Evolutionary conservation across 1,140 invertebrate genomes (phyloP).

Genomic region (Ylistrum balloti): DNA sequence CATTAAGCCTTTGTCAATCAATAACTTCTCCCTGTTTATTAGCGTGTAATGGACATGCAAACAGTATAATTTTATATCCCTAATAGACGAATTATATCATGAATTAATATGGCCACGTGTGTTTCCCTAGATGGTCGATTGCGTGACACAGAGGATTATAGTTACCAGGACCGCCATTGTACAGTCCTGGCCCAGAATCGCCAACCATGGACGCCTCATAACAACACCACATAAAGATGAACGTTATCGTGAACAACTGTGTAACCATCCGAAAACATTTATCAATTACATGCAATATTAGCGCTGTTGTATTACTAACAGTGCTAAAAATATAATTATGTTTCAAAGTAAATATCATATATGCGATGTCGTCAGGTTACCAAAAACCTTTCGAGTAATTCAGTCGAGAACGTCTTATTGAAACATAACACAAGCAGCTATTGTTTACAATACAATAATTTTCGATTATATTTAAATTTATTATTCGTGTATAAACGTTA

Average conservation of each 20-base stretch:
- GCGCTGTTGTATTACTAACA: neutral
- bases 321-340: neutral
- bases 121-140: neutral
- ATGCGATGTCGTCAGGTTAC: neutral
- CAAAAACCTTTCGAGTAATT: neutral
- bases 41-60: constrained; percentile 9
- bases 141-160: neutral
- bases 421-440: too few relatives aligned
- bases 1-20: neutral
- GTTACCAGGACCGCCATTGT: neutral
- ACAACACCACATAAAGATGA: neutral
- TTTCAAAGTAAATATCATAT: neutral
- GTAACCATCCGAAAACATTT: neutral
- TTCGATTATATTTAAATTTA: too few relatives aligned
- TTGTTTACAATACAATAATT: too few relatives aligned
- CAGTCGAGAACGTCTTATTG: neutral
- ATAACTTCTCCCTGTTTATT: neutral
- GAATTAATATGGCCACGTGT: constrained; percentile 21
- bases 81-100: constrained; percentile 1
- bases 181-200: neutral
- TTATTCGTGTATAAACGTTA: neutral
- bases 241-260: neutral
- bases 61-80: neutral
- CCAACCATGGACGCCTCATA: neutral
- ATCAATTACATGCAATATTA: neutral